A percentile compares a stretch with the other conserved stretches of the same genome.
These are phyloP conservation scores for Cryptomyrus ogoouensis DNA, from an alignment of 2,113 vertebrate species.

Conservation along the genomic window DNA sequence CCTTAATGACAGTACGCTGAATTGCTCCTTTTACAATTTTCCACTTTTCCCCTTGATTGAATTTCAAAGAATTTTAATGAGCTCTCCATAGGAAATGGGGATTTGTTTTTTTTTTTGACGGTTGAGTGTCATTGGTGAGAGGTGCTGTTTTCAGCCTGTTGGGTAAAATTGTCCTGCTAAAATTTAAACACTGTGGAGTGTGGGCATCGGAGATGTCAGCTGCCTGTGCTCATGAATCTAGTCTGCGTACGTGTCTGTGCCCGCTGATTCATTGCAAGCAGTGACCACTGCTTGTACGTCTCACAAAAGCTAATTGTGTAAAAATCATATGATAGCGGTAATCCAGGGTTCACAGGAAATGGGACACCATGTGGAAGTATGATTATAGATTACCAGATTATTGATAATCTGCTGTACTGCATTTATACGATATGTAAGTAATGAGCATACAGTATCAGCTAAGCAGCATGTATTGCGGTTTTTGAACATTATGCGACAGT, in stretches of 20 bases:
- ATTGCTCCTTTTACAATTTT: slow-evolving; percentile 44
- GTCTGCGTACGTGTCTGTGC: neutral
- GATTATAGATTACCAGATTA: neutral
- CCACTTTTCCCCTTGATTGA: slow-evolving; percentile 48
- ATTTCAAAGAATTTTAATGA: slow-evolving; percentile 57
- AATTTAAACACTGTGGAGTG: neutral
- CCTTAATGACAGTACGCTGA: slow-evolving; percentile 49
- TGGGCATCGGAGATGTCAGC: neutral
- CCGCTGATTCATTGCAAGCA: no score
- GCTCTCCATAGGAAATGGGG: slow-evolving; percentile 35
- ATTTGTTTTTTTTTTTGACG: slow-evolving; percentile 17
- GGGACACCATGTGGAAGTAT: neutral
- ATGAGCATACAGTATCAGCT: neutral
- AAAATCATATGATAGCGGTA: neutral
- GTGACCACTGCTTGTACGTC: neutral
- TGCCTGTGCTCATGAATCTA: neutral
- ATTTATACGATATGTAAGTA: neutral
- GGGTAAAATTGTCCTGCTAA: slow-evolving; percentile 30
- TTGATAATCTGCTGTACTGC: neutral
- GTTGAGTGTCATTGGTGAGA: slow-evolving; percentile 23
- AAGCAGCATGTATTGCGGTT: neutral
- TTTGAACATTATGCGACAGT: neutral
- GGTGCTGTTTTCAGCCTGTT: neutral
- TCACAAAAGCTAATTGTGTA: neutral
- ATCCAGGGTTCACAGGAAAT: neutral